These are phyloP conservation scores for Spea bombifrons DNA, from an alignment of 2,113 vertebrate species.

Conservation along the genomic window DNA sequence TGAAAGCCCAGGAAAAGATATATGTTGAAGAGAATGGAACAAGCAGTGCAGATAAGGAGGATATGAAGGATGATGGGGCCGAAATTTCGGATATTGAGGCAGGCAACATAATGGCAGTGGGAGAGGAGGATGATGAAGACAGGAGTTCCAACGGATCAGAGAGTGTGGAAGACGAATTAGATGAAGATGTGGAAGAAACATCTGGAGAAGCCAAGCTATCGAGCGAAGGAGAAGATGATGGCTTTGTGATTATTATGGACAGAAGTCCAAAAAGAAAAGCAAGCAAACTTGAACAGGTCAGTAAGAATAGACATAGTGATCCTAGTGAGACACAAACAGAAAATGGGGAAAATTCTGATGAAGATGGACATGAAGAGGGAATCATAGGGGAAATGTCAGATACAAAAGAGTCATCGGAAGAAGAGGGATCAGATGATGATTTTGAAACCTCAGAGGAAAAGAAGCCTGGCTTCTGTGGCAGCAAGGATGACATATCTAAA, in stretches of 20 bases:
- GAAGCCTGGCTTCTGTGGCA: conserved; percentile 2
- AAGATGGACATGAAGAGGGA: background rate
- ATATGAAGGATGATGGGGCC: background rate
- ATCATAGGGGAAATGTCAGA: background rate
- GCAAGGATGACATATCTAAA: background rate
- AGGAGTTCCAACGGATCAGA: background rate
- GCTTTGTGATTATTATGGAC: background rate
- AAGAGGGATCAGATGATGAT: background rate
- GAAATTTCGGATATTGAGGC: conserved; percentile 1
- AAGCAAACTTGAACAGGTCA: background rate
- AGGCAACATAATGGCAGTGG: background rate
- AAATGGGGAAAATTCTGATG: background rate
- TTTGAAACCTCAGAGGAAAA: background rate
- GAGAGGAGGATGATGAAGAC: background rate
- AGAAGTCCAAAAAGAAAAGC: background rate
- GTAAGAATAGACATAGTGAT: background rate
- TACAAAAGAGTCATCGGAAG: background rate
- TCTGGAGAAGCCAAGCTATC: background rate
- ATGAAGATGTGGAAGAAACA: background rate
- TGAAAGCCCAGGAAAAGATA: background rate
- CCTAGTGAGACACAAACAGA: background rate
- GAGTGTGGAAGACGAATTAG: no score
- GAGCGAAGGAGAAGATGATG: background rate
- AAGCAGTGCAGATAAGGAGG: background rate
- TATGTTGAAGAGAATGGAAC: background rate